These are phyloP conservation scores for Sebastes hubbsi DNA, from an alignment of 2,797 vertebrate species.

Conservation along the genomic window DNA sequence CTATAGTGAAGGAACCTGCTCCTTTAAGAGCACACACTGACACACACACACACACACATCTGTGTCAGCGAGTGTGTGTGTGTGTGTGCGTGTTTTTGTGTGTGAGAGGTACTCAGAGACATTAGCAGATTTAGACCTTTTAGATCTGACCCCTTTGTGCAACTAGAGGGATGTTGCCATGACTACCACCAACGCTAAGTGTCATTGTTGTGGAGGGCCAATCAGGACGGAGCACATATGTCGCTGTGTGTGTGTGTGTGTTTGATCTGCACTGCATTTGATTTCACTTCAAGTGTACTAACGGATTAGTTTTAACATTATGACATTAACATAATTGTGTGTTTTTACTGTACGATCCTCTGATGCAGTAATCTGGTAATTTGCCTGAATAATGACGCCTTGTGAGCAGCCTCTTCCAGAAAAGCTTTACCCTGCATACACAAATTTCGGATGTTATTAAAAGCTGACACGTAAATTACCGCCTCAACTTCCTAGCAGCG, in stretches of 20 bases:
- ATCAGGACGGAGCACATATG: constrained; percentile 54
- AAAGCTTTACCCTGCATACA: background rate
- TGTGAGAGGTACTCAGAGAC: constrained; percentile 46
- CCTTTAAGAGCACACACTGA: constrained; percentile 58
- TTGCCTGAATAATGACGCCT: background rate
- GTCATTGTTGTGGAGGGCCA: constrained; percentile 67
- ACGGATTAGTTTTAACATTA: background rate
- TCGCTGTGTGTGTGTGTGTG: background rate
- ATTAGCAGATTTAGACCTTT: constrained; percentile 73
- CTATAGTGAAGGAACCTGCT: constrained; percentile 57
- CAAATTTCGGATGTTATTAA: constrained; percentile 52
- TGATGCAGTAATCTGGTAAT: background rate
- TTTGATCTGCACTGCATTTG: background rate
- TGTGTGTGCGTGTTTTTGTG: background rate
- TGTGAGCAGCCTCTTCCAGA: background rate
- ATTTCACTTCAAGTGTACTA: background rate
- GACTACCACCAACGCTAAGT: constrained; percentile 64
- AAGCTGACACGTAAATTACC: constrained; percentile 41
- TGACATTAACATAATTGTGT: background rate
- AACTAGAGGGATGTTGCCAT: constrained; percentile 47
- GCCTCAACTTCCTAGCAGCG: constrained; percentile 33
- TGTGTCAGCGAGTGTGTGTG: background rate
- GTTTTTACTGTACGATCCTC: background rate
- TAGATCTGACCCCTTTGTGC: constrained; percentile 72
- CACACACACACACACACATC: background rate